Evolutionary conservation across 2,888 invertebrate species (phyloP), one percentile per base, ranked within the genome.

Genomic region (Agrenia bidenticulata): DNA sequence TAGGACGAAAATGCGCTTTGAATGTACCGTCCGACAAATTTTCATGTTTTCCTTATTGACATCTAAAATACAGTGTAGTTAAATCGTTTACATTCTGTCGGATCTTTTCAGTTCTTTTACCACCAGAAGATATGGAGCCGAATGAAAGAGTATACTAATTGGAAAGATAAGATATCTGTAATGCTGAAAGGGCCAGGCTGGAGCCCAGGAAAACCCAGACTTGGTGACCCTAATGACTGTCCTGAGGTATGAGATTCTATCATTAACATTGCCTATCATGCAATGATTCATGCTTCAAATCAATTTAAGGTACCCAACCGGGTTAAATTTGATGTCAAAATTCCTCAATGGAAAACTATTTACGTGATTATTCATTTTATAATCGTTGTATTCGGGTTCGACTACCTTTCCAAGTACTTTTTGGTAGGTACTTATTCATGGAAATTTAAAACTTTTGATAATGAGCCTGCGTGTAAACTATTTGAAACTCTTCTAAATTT

Each of bases 111-210:
- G 91, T 80, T 85, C 0, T 90, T 90, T 80, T 92, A 92, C 79
- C 86, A 86, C 0, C 81, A 82, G 60, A 85, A 89, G 77, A 87
- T 92, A 41, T 79, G 87, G 1, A 81, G 85, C 58, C 88, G 86
- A 77, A 85, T 87, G 78, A 81, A 83, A 53, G 79, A 80, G 0
- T 85, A 87, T 80, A 78, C 82, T 15, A 83, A 81, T 0, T 84
- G 85, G 81, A 80, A 79, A 0, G 82, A 92, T 77, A 90, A 88
- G 78, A 74, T 92, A 19, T 85, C 84, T 7, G 88, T 89, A 0
- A 78, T 90, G 1, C 85, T 91, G 78, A 91, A 88, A 81, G 94
- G 94, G 0, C 94, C 94, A 0, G 93, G 93, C 75, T 94, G 93
- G 93, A 82, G 85, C 72, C 92, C 92, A 0, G 93, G 92, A 0